Conservation (phyloP, 2,113 vertebrate species). For the Chelonoidis abingdonii region DNA sequence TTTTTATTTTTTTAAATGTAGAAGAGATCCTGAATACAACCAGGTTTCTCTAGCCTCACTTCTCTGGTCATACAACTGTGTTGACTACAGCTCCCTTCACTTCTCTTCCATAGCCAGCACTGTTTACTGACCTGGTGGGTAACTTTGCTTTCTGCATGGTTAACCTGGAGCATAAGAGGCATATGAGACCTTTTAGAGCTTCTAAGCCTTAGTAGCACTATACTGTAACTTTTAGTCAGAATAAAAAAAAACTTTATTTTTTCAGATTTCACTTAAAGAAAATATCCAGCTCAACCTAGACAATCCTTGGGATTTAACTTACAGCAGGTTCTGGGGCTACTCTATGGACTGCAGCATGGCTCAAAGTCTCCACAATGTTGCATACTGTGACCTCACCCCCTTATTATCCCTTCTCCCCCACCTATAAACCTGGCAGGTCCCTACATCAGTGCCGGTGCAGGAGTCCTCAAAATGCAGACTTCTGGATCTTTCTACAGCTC, state of each 20-base stretch:
- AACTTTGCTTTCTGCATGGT: background rate
- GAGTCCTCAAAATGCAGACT: background rate
- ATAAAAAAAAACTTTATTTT: background rate
- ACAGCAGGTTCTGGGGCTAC: background rate
- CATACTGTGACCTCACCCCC: background rate
- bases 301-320: background rate
- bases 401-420: background rate
- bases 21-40: background rate
- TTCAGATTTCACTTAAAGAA: background rate
- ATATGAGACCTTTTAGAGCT: too few relatives aligned
- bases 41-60: background rate
- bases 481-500: background rate
- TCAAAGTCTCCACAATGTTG: background rate
- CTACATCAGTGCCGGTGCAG: background rate
- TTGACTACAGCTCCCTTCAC: background rate
- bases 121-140: background rate
- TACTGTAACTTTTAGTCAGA: background rate
- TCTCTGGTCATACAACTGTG: background rate
- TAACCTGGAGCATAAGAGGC: background rate
- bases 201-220: background rate
- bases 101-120: background rate
- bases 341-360: background rate
- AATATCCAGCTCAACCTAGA: background rate
- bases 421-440: background rate
- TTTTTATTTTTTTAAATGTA: too few relatives aligned